Evolutionary conservation across 2,888 invertebrate genomes (phyloP), one percentile per base, ranked within the genome.

Genomic region (Quadroppia sp.): DNA sequence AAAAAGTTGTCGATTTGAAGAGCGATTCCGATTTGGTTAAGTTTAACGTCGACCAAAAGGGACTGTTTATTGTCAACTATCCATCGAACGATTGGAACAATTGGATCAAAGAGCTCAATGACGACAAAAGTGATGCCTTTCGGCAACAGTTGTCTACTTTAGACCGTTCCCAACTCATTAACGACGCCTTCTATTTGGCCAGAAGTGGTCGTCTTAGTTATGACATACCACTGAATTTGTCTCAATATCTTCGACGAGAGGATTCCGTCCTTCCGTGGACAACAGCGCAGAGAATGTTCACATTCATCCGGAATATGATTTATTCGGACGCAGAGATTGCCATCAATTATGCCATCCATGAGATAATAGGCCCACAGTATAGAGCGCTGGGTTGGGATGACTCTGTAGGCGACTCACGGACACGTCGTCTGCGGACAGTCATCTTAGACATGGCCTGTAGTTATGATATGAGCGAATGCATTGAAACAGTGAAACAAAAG

Each of bases 141-240:
- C 87, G 89, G 53, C 23, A 74, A 9, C 36, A 71, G 45, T 71
- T 71, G 25, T 56, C 53, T 13, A 20, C 71, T 25, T 17, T 71
- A 17, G 74, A 94, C 80, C 85, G 94, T 74, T 94, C 92, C 0
- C 94, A 95, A 81, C 84, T 97, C 42, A 85, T 97, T 9, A 93
- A 95, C 79, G 96, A 97, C 81, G 88, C 90, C 0, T 82, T 84
- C 77, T 82, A 82, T 75, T 79, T 84, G 72, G 83, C 83, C 11
- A 81, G 81, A 59, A 79, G 80, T 42, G 93, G 92, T 0, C 83
- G 87, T 87, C 32, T 94, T n/a, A 77, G 78, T 25, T 82, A 82
- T 71, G 75, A 79, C 15, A 77, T 80, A 1, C 80, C 81, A 0
- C 76, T 83, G 70, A 76, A 78, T 20, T 74, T 79, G 17, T 79